Conservation (phyloP, 2,888 invertebrate species). For the Hydraecia micacea region DNA sequence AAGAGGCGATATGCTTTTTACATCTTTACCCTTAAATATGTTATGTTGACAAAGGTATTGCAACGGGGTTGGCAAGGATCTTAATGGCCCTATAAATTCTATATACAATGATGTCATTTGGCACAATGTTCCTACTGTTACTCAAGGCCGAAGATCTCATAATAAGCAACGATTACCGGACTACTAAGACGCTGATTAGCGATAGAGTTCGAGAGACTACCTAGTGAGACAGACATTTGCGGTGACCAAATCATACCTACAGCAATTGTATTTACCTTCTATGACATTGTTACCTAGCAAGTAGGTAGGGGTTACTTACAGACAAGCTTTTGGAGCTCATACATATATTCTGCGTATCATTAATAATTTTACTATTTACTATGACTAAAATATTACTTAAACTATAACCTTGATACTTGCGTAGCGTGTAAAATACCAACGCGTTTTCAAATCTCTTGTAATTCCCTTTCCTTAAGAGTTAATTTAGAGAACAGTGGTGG, state of each 20-base stretch:
- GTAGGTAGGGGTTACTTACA: background rate
- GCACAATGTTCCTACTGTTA: constrained; percentile 51
- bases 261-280: background rate
- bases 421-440: background rate
- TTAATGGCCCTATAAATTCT: constrained; percentile 62
- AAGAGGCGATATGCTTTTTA: constrained; percentile 34
- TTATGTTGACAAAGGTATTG: constrained; percentile 51
- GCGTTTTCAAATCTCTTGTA: background rate
- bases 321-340: constrained; percentile 3
- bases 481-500: no score
- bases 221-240: background rate
- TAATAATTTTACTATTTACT: background rate
- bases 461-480: constrained; percentile 6
- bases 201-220: constrained; percentile 7
- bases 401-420: background rate
- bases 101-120: constrained; percentile 63
- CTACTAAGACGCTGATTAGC: constrained; percentile 36
- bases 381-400: background rate
- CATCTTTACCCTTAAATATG: constrained; percentile 41
- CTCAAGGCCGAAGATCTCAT: constrained; percentile 55
- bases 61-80: constrained; percentile 57
- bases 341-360: background rate
- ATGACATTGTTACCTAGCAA: background rate
- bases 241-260: background rate
- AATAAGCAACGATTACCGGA: constrained; percentile 43